Evolutionary conservation across 2,888 invertebrate species (phyloP), one percentile per base, ranked within the genome.

Genomic region (Plebejus anna): DNA sequence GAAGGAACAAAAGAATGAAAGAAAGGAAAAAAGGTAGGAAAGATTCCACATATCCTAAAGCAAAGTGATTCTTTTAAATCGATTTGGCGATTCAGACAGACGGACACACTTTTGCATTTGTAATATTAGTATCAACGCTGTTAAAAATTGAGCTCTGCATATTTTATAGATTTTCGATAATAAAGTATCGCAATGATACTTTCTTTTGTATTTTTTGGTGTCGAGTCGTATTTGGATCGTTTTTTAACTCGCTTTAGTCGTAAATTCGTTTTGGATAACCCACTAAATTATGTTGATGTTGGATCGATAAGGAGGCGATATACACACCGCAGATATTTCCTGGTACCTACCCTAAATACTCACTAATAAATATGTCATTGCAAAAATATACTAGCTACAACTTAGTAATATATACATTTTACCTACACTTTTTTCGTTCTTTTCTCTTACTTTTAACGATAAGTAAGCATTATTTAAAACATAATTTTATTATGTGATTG

Each of bases 91-190:
- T 47, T 47, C 11, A 61, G 9, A 61, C 61, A 36, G 5, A 36
- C 66, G 5, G 1, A 32, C 66, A 36, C 1, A 0, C 32, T 9
- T 11, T 47, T 47, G 13, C 13, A 66, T 66, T 66, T 32, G 3
- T 36, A 13, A 32, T 66, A 66, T 32, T 66, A 13, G 16, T 55
- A 55, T 4, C 2, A 1, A 55, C 55, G 13, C 1, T 55, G 3
- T 55, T 66, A 13, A 16, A 32, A 1, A 66, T 66, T 1, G 32
- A 16, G 66, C 5, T 66, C 6, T 36, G 66, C 16, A 86, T 89
- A 91, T 89, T 88, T 89, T 85, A 89, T 84, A 89, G 91, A 89
- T 91, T 90, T 89, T 86, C 84, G 86, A 88, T 86, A 86, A 85
- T 77, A 77, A 78, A 36, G 87, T 83, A 79, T 78, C 75, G 75